Percentiles rank a stretch among this genome's conserved stretches.
Evolutionary conservation across 2,113 vertebrate species (phyloP).

Genomic region (Scomber japonicus): DNA sequence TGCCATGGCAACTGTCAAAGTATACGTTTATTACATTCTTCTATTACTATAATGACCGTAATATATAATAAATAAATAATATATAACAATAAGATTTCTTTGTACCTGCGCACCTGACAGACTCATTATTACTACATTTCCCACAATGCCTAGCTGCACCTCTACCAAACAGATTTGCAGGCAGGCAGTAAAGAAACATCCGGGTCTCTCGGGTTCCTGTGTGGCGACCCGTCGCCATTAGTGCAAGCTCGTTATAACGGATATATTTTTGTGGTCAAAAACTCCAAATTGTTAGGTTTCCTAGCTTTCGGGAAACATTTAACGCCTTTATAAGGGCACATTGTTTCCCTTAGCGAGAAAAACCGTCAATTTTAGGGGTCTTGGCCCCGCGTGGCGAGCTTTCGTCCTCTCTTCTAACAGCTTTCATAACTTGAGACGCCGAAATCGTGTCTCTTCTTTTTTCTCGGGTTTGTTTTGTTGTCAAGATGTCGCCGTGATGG

Average conservation of each 20-base stretch:
- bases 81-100: no score
- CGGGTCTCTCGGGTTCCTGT: constrained; percentile 83
- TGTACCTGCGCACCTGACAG: neutral
- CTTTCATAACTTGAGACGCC: constrained; percentile 81
- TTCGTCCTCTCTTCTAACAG: constrained; percentile 59
- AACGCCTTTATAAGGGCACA: constrained; percentile 62
- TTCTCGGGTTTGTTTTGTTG: constrained; percentile 77
- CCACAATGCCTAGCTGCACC: constrained; percentile 43
- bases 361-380: constrained; percentile 65
- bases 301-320: constrained; percentile 70
- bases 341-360: constrained; percentile 62
- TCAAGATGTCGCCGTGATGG: constrained; percentile 98
- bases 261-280: constrained; percentile 56
- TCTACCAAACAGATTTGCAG: constrained; percentile 23
- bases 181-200: constrained; percentile 78
- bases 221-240: constrained; percentile 92
- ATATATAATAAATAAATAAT: no score
- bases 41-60: neutral
- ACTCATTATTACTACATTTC: constrained; percentile 60
- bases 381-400: constrained; percentile 79
- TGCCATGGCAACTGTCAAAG: neutral
- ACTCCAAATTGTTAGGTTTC: constrained; percentile 60
- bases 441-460: constrained; percentile 84
- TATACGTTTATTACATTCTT: neutral
- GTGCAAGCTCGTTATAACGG: constrained; percentile 40